These are phyloP conservation scores for Xiphorhynchus erythropygius DNA, from an alignment of 2,797 vertebrate genomes.

Conservation along the genomic window DNA sequence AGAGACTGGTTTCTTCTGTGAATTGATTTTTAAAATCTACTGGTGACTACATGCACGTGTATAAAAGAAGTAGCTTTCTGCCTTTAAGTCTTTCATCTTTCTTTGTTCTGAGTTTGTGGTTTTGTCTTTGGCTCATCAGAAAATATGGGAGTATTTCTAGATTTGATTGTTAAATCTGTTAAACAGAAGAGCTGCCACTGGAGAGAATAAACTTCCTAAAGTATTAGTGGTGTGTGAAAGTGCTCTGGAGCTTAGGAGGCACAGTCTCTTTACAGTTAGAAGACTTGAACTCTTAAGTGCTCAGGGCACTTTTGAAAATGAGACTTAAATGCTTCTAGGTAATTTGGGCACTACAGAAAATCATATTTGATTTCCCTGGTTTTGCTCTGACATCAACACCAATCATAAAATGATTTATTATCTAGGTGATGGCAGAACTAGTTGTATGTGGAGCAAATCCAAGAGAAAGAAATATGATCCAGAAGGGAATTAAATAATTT, in stretches of 20 bases:
- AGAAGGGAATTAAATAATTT: constrained; percentile 23
- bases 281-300: neutral
- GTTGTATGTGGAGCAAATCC: neutral
- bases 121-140: neutral
- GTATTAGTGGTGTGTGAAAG: neutral
- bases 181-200: neutral
- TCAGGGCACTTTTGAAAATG: constrained; percentile 26
- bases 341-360: constrained; percentile 26
- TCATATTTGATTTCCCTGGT: neutral
- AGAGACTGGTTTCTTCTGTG: neutral
- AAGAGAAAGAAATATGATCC: constrained; percentile 24
- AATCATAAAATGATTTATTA: constrained; percentile 13
- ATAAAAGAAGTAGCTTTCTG: neutral
- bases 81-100: neutral
- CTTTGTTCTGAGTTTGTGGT: neutral
- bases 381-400: constrained; percentile 22
- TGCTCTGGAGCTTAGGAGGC: neutral
- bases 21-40: neutral
- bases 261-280: constrained; percentile 3
- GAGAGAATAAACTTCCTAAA: neutral
- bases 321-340: constrained; percentile 18
- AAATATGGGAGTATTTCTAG: constrained; percentile 18
- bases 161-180: neutral
- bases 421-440: neutral
- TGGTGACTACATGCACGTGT: neutral